phyloP scores from a whole-genome alignment of 1,140 invertebrate genomes.

The Ruditapes philippinarum region DNA sequence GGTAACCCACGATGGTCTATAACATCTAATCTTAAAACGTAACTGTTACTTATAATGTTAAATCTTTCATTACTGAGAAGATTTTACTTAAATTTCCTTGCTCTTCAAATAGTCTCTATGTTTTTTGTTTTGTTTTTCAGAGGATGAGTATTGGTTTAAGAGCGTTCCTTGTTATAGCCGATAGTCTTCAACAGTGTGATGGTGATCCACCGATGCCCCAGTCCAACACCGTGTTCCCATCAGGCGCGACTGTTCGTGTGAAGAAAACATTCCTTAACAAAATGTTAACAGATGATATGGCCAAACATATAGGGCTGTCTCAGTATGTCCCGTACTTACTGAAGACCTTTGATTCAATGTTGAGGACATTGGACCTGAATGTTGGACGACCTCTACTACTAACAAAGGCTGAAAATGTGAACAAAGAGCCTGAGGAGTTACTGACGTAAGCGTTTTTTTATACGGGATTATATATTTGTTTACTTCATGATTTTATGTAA shows the following conservation, averaged over 20 bases:
- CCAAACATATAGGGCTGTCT: slow-evolving; percentile 97
- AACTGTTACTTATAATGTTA: too few relatives aligned
- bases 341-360: slow-evolving; percentile 98
- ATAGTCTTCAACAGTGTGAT: slow-evolving; percentile 99
- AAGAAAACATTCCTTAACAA: slow-evolving; percentile 93
- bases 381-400: slow-evolving; percentile 98
- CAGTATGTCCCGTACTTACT: slow-evolving; percentile 98
- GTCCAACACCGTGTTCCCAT: slow-evolving; percentile 96
- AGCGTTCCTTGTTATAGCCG: slow-evolving; percentile 99
- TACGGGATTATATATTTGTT: neutral
- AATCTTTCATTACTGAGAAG: too few relatives aligned
- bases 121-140: too few relatives aligned
- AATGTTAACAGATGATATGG: slow-evolving; percentile 93
- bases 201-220: slow-evolving; percentile 99
- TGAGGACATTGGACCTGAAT: slow-evolving; percentile 97
- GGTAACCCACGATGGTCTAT: too few relatives aligned
- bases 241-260: slow-evolving; percentile 96
- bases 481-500: too few relatives aligned
- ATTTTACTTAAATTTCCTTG: too few relatives aligned
- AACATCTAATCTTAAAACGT: too few relatives aligned
- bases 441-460: slow-evolving; percentile 89
- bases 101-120: too few relatives aligned
- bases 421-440: slow-evolving; percentile 98
- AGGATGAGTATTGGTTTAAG: slow-evolving; percentile 98
- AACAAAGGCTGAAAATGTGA: slow-evolving; percentile 98